A percentile compares a stretch with the other conserved stretches of the same genome.
phyloP scores from a whole-genome alignment of 2,888 invertebrate species.

The Agelastica alni region DNA sequence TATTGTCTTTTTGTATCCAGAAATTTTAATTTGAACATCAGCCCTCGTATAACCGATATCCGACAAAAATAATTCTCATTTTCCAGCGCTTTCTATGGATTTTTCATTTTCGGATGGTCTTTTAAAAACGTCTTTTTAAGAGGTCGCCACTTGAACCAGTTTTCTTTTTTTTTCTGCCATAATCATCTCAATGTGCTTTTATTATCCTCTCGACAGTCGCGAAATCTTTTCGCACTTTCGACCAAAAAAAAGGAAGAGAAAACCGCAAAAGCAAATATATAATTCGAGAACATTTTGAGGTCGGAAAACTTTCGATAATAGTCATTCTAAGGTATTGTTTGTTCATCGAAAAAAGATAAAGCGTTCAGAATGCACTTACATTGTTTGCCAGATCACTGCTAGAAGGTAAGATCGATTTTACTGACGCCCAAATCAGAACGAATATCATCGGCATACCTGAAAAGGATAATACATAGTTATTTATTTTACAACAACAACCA shows the following conservation, averaged over 20 bases:
- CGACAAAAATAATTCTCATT: too few relatives aligned
- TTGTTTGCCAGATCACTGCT: conserved; percentile 36
- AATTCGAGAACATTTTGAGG: too few relatives aligned
- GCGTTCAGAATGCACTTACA: conserved; percentile 32
- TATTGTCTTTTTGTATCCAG: too few relatives aligned
- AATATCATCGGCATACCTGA: conserved; percentile 63
- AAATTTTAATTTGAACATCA: too few relatives aligned
- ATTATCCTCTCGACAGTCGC: conserved; percentile 8
- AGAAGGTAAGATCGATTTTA: conserved; percentile 52
- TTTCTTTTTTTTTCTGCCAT: conserved; percentile 4
- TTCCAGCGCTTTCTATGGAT: background rate
- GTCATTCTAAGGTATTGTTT: too few relatives aligned
- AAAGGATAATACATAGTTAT: conserved; percentile 35
- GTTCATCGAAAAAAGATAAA: too few relatives aligned
- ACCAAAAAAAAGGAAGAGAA: too few relatives aligned
- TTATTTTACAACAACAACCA: background rate
- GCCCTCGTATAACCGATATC: too few relatives aligned
- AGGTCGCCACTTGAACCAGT: conserved; percentile 17
- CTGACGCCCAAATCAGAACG: conserved; percentile 62
- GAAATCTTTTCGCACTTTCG: conserved; percentile 2
- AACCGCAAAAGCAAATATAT: too few relatives aligned
- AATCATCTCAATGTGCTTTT: conserved; percentile 17
- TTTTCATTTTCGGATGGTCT: background rate
- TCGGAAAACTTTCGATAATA: too few relatives aligned
- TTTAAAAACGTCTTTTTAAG: conserved; percentile 4